Evolutionary conservation across 1,140 invertebrate genomes (phyloP).

Genomic region (Aphelinus atriplicis): DNA sequence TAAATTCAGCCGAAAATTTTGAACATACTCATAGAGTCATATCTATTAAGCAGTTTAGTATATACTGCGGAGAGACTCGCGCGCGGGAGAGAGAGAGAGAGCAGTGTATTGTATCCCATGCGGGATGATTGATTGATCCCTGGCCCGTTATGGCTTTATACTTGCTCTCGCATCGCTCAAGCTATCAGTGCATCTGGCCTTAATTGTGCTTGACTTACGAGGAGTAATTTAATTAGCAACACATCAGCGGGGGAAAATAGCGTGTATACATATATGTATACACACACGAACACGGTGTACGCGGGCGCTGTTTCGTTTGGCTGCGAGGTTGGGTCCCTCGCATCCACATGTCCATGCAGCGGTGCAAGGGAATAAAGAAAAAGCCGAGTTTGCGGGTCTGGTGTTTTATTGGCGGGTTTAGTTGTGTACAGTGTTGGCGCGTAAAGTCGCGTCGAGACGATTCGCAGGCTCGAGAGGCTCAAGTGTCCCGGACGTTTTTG

Average conservation of each 20-base stretch:
- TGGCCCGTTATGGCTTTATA: constrained; percentile 26
- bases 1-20: too few relatives aligned
- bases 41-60: constrained; percentile 6
- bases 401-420: not conserved
- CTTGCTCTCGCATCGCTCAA: not conserved
- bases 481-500: constrained; percentile 57
- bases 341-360: too few relatives aligned
- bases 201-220: constrained; percentile 35
- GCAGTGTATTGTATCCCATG: constrained; percentile 3
- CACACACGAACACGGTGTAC: too few relatives aligned
- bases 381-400: too few relatives aligned
- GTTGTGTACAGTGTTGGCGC: constrained; percentile 10
- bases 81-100: not conserved
- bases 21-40: too few relatives aligned
- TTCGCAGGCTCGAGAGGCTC: constrained; percentile 36
- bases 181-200: constrained; percentile 15
- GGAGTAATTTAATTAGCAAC: constrained; percentile 32
- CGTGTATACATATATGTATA: too few relatives aligned
- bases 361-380: too few relatives aligned
- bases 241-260: constrained; percentile 12
- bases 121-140: constrained; percentile 25
- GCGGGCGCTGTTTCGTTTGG: too few relatives aligned
- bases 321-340: too few relatives aligned
- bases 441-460: constrained; percentile 24
- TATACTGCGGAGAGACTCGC: too few relatives aligned